A percentile compares a stretch with the other conserved stretches of the same genome.
phyloP scores from a whole-genome alignment of 2,888 invertebrate species.

The Lasioglossum leucozonium region DNA sequence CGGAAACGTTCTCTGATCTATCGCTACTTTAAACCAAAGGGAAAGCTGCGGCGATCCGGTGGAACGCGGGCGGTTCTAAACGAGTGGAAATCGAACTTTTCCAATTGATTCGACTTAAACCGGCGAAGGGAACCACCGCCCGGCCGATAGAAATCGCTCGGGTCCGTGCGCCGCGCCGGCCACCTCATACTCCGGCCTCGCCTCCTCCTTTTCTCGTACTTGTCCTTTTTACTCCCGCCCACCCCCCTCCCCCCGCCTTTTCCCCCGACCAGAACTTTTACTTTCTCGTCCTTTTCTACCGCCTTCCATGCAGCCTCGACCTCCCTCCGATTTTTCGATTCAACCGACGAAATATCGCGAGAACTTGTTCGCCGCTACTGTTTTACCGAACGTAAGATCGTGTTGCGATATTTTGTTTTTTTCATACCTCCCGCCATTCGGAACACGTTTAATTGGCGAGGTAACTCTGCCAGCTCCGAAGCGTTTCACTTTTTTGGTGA shows the following conservation, averaged over 20 bases:
- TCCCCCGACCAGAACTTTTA: not conserved
- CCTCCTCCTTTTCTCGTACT: constrained; percentile 6
- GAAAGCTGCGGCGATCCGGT: constrained; percentile 62
- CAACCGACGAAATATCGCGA: constrained; percentile 64
- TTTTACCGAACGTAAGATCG: not conserved
- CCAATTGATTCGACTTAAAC: constrained; percentile 80
- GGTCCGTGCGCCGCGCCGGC: constrained; percentile 18
- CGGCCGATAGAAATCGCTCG: constrained; percentile 57
- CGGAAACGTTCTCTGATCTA: constrained; percentile 72
- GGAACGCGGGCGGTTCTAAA: constrained; percentile 68
- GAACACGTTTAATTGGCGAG: not conserved
- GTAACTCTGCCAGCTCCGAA: not conserved
- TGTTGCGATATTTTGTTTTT: constrained; percentile 29
- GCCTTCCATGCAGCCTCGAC: constrained; percentile 8
- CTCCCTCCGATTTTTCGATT: constrained; percentile 34
- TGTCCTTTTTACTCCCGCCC: not conserved
- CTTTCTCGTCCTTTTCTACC: constrained; percentile 15
- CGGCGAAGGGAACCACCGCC: constrained; percentile 70
- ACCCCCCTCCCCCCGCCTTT: too few relatives aligned
- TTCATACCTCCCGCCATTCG: not conserved
- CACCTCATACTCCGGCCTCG: constrained; percentile 8
- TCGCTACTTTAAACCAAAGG: constrained; percentile 70
- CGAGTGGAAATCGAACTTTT: constrained; percentile 78
- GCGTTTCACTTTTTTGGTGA: not conserved
- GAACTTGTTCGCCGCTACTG: constrained; percentile 40